These are phyloP conservation scores for Drosophila limbata DNA, from an alignment of 2,888 invertebrate species.

Conservation along the genomic window DNA sequence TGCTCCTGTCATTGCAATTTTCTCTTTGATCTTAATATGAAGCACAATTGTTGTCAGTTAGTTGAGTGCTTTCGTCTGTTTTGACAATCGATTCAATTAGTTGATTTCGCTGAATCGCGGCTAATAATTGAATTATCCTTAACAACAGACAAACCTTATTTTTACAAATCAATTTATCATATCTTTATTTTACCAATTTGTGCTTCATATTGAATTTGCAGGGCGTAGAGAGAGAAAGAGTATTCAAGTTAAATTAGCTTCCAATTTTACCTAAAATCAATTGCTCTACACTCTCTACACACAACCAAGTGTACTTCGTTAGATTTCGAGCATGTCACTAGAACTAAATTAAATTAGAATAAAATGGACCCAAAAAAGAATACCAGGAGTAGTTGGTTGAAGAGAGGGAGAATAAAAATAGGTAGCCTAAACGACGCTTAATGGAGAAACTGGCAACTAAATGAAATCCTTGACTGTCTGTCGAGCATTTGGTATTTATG, in stretches of 20 bases:
- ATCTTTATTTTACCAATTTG: not conserved
- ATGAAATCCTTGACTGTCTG: slow-evolving; percentile 63
- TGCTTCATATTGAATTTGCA: not conserved
- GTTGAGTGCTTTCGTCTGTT: slow-evolving; percentile 35
- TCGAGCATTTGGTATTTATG: slow-evolving; percentile 45
- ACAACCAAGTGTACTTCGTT: not conserved
- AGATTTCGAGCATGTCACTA: slow-evolving; percentile 32
- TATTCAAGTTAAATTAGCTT: slow-evolving; percentile 3
- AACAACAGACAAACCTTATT: not conserved
- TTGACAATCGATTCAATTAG: slow-evolving; percentile 36
- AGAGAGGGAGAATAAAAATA: slow-evolving; percentile 19
- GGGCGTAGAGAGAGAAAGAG: not conserved
- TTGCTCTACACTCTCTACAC: slow-evolving; percentile 33
- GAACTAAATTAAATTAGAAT: slow-evolving; percentile 64
- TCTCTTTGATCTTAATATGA: slow-evolving; percentile 33
- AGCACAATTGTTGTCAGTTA: slow-evolving; percentile 25
- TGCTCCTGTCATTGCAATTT: slow-evolving; percentile 37
- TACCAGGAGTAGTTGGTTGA: not conserved
- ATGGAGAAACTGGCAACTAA: slow-evolving; percentile 51
- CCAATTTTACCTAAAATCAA: slow-evolving; percentile 35
- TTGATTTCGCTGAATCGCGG: slow-evolving; percentile 25
- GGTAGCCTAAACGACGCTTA: slow-evolving; percentile 54
- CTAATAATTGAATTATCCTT: slow-evolving; percentile 2
- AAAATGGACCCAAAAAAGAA: slow-evolving; percentile 43
- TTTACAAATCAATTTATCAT: slow-evolving; percentile 1